Conservation (phyloP, 2,888 invertebrate species). For the Euproctis similis region DNA sequence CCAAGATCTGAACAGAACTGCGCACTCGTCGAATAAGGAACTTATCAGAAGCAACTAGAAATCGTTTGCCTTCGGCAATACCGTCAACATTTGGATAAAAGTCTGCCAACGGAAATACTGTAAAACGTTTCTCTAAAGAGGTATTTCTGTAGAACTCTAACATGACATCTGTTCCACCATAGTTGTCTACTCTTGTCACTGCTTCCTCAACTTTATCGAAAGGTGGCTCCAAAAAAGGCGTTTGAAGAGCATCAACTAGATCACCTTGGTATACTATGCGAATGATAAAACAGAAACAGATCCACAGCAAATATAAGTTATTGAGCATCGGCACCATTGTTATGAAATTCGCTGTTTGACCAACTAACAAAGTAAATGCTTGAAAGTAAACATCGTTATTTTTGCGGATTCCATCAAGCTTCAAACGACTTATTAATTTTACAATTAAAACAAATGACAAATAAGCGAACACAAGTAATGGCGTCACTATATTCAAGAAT, state of each 20-base stretch:
- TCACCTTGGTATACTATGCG: slow-evolving; percentile 45
- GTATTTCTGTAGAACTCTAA: slow-evolving; percentile 29
- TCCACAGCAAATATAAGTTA: slow-evolving; percentile 38
- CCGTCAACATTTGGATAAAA: slow-evolving; percentile 18
- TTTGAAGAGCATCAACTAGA: slow-evolving; percentile 37
- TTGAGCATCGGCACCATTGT: slow-evolving; percentile 35
- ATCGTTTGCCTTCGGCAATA: slow-evolving; percentile 34
- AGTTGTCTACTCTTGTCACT: slow-evolving; percentile 27
- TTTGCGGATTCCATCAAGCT: slow-evolving; percentile 11
- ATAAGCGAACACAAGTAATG: slow-evolving; percentile 25
- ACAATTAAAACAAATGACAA: slow-evolving; percentile 21
- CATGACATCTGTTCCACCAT: slow-evolving; percentile 31
- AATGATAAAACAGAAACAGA: slow-evolving; percentile 49
- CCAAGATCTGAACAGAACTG: slow-evolving; percentile 30
- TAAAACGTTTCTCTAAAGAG: slow-evolving; percentile 22
- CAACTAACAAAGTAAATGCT: slow-evolving; percentile 39
- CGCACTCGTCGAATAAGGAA: slow-evolving; percentile 15
- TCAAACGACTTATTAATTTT: slow-evolving; percentile 13
- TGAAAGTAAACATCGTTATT: slow-evolving; percentile 21
- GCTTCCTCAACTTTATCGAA: slow-evolving; percentile 32
- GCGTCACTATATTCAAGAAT: slow-evolving; percentile 30
- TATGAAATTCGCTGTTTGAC: slow-evolving; percentile 33
- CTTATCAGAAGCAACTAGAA: slow-evolving; percentile 30
- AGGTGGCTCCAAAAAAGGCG: slow-evolving; percentile 32
- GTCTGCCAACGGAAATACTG: slow-evolving; percentile 18